A percentile compares a stretch with the other conserved stretches of the same genome.
These are phyloP conservation scores for Aix galericulata DNA, from an alignment of 2,113 vertebrate genomes.

Conservation along the genomic window DNA sequence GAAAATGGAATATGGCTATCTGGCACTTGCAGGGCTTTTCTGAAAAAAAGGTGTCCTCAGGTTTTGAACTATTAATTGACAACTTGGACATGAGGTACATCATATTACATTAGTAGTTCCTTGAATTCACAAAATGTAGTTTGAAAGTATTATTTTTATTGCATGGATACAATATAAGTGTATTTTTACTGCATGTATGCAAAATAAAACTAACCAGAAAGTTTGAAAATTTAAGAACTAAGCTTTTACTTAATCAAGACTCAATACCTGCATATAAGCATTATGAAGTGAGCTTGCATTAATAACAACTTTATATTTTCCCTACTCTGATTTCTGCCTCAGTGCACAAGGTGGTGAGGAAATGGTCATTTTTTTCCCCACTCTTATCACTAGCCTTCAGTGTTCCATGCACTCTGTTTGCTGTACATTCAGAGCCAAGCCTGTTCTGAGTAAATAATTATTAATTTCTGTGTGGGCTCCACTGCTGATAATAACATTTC, in stretches of 20 bases:
- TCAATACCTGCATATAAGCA: not conserved
- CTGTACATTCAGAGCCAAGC: not conserved
- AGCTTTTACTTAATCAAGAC: not conserved
- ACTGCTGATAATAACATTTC: not conserved
- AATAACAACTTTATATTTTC: not conserved
- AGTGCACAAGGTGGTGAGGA: not conserved
- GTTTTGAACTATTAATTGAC: not conserved
- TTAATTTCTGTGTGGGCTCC: not conserved
- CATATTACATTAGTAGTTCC: not conserved
- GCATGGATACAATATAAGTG: too few species aligned
- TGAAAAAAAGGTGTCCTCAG: not conserved
- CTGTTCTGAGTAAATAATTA: slow-evolving; percentile 14
- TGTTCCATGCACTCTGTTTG: not conserved
- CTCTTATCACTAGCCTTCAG: not conserved
- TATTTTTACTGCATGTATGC: not conserved
- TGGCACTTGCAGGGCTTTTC: not conserved
- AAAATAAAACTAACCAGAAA: not conserved
- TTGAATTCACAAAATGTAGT: not conserved
- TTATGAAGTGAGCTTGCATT: not conserved
- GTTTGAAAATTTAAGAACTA: not conserved
- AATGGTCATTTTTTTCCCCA: not conserved
- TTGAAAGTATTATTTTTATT: not conserved
- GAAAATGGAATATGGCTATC: not conserved
- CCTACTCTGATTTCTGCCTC: not conserved
- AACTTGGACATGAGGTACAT: not conserved